Percentiles rank a stretch among this genome's conserved stretches.
phyloP scores from a whole-genome alignment of 2,797 vertebrate species.

The Chromis chromis region DNA sequence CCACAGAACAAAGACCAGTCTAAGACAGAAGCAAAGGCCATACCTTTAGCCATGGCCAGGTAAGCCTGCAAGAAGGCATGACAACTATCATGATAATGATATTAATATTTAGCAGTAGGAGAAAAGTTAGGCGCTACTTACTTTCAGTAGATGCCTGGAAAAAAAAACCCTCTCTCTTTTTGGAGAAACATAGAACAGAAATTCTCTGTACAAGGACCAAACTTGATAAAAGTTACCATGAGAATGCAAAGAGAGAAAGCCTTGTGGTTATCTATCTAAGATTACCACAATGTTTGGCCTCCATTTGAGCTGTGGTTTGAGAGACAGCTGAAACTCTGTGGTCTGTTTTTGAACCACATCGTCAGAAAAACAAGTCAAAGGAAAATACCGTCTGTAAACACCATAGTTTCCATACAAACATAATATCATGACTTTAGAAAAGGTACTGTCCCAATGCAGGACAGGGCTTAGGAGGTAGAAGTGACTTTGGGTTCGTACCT shows the following conservation, averaged over 20 bases:
- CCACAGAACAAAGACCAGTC: conserved; percentile 87
- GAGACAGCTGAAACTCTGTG: conserved; percentile 89
- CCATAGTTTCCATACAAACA: conserved; percentile 41
- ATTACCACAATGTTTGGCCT: conserved; percentile 77
- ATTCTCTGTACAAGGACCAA: conserved; percentile 77
- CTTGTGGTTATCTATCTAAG: conserved; percentile 76
- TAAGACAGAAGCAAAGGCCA: conserved; percentile 82
- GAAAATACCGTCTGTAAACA: conserved; percentile 51
- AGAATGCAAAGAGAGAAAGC: conserved; percentile 63
- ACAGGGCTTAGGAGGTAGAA: conserved; percentile 53
- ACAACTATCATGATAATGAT: conserved; percentile 78
- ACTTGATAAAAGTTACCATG: conserved; percentile 64
- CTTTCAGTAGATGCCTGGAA: conserved; percentile 86
- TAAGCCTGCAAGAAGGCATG: conserved; percentile 84
- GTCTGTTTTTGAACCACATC: conserved; percentile 91
- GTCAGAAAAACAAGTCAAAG: conserved; percentile 82
- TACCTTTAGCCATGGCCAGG: conserved; percentile 82
- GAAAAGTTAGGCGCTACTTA: conserved; percentile 84
- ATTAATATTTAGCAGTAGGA: conserved; percentile 73
- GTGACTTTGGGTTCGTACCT: conserved; percentile 87
- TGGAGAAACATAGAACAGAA: conserved; percentile 78
- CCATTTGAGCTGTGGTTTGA: conserved; percentile 87
- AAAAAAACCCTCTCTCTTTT: conserved; percentile 74
- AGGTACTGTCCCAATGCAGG: conserved; percentile 42
- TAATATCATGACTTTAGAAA: conserved; percentile 36